These are phyloP conservation scores for Epizoanthus illoricatus DNA, from an alignment of 92 coral and sea anemone genomes.

Conservation along the genomic window DNA sequence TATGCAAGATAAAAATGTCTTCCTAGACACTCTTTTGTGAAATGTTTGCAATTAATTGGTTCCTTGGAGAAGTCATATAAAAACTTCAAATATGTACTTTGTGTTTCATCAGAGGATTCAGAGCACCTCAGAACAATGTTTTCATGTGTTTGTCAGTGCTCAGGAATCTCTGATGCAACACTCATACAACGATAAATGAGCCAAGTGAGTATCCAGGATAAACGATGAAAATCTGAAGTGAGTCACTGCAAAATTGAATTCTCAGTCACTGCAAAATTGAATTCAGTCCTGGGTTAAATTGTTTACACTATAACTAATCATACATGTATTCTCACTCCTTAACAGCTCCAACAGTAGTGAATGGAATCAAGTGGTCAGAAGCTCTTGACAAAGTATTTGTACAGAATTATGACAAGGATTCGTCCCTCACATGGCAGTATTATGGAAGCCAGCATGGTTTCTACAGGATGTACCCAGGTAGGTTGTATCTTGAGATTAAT, in stretches of 20 bases:
- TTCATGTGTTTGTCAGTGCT: not conserved
- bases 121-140: too few relatives aligned
- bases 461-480: slow-evolving; percentile 88
- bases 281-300: not conserved
- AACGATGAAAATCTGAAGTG: not conserved
- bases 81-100: too few relatives aligned
- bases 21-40: too few relatives aligned
- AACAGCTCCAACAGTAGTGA: slow-evolving; percentile 74
- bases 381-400: slow-evolving; percentile 74
- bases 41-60: too few relatives aligned
- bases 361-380: slow-evolving; percentile 85
- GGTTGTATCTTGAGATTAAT: not conserved
- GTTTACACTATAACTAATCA: not conserved
- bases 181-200: not conserved
- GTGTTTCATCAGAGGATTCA: too few relatives aligned
- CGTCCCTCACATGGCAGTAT: slow-evolving; percentile 90
- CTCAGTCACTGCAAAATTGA: not conserved
- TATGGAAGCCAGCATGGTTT: slow-evolving; percentile 93
- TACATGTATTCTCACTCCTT: not conserved
- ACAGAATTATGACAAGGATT: slow-evolving; percentile 61
- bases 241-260: not conserved
- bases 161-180: not conserved
- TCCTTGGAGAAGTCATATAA: too few relatives aligned
- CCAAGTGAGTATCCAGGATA: not conserved
- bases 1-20: too few relatives aligned